Evolutionary conservation across 2,797 vertebrate genomes (phyloP).

Genomic region (Pseudomugil tenellus): DNA sequence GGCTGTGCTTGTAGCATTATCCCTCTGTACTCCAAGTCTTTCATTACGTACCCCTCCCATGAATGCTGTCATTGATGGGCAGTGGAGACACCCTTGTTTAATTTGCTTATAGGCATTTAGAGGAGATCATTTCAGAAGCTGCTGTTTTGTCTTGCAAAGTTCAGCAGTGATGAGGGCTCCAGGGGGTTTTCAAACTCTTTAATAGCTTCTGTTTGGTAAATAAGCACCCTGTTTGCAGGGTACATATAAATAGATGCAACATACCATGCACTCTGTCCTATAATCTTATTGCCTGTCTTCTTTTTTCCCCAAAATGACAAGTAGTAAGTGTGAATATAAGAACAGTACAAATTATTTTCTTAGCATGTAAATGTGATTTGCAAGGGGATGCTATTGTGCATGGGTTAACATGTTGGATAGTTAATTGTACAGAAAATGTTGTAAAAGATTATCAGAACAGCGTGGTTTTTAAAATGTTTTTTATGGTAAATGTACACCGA

Average conservation of each 20-base stretch:
- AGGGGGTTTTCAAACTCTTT: slow-evolving; percentile 57
- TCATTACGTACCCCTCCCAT: slow-evolving; percentile 75
- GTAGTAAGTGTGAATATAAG: neutral
- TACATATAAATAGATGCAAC: slow-evolving; percentile 36
- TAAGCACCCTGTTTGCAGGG: slow-evolving; percentile 44
- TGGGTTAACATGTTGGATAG: neutral
- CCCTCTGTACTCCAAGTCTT: slow-evolving; percentile 72
- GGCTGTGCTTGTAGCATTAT: slow-evolving; percentile 78
- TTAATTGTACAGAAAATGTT: neutral
- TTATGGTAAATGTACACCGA: neutral
- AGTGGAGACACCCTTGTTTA: slow-evolving; percentile 79
- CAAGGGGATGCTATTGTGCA: neutral
- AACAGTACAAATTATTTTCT: neutral
- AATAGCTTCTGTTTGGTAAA: slow-evolving; percentile 66
- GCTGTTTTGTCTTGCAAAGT: slow-evolving; percentile 72
- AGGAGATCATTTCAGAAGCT: slow-evolving; percentile 73
- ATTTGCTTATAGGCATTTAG: slow-evolving; percentile 77
- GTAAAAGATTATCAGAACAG: neutral
- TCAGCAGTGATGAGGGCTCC: slow-evolving; percentile 46
- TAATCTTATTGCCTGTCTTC: slow-evolving; percentile 14
- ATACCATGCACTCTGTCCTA: slow-evolving; percentile 18
- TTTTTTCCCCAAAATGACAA: slow-evolving; percentile 9
- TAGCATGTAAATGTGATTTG: neutral
- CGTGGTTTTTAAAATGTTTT: neutral
- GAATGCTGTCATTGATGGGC: slow-evolving; percentile 75